Evolutionary conservation across 2,797 vertebrate species (phyloP).

Genomic region (Glossophaga mutica): DNA sequence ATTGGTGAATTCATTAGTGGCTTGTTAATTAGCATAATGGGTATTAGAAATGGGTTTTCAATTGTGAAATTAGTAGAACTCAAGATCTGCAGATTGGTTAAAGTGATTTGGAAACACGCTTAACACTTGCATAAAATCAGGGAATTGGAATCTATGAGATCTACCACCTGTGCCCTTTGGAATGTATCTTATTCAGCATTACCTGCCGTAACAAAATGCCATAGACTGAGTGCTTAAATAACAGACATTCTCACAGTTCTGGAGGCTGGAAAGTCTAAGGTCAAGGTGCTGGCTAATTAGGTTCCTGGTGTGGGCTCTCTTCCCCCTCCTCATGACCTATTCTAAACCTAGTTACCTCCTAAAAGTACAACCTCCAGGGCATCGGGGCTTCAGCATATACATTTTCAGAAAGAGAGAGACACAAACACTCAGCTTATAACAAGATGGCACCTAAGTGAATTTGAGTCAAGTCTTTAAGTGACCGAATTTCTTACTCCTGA

Average conservation of each 20-base stretch:
- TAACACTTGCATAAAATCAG: neutral
- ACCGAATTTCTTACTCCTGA: neutral
- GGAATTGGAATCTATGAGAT: neutral
- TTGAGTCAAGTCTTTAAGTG: neutral
- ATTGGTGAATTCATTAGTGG: neutral
- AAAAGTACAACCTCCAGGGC: neutral
- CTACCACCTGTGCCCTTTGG: neutral
- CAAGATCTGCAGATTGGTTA: neutral
- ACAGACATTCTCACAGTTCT: neutral
- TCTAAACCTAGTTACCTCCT: neutral
- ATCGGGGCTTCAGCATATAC: neutral
- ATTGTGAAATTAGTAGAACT: neutral
- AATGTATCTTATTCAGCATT: neutral
- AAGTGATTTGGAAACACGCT: neutral
- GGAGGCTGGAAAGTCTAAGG: neutral
- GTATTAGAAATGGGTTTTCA: constrained; percentile 23
- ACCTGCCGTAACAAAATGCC: neutral
- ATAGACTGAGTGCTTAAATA: neutral
- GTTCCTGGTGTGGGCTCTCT: neutral
- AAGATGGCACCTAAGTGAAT: neutral
- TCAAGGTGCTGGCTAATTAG: neutral
- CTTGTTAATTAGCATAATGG: constrained; percentile 21
- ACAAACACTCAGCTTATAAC: neutral
- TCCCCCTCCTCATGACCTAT: neutral
- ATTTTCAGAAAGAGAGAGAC: neutral